Conservation (phyloP, 2,888 invertebrate genomes). For the Hybos culiciformis region DNA sequence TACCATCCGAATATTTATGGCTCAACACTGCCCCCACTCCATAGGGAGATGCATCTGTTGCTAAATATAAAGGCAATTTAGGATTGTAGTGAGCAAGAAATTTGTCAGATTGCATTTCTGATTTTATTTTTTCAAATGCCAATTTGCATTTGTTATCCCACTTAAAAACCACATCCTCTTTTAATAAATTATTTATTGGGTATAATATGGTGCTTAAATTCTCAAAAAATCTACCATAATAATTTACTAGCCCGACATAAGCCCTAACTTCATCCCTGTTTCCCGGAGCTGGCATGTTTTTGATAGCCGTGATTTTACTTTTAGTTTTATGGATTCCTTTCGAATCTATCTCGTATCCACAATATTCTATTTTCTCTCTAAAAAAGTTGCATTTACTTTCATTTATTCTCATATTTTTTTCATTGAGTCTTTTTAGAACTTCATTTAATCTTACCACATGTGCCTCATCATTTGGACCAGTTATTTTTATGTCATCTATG, state of each 20-base stretch:
- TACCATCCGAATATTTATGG: slow-evolving; percentile 23
- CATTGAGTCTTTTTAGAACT: slow-evolving; percentile 17
- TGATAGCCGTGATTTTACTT: slow-evolving; percentile 22
- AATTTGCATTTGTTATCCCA: slow-evolving; percentile 21
- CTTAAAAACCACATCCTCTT: slow-evolving; percentile 16
- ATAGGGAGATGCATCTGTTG: slow-evolving; percentile 14
- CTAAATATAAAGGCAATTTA: slow-evolving; percentile 17
- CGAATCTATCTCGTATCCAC: slow-evolving; percentile 20
- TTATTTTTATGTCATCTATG: slow-evolving; percentile 20
- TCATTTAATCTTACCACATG: slow-evolving; percentile 17
- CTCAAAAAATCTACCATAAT: no score
- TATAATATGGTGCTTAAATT: slow-evolving; percentile 19
- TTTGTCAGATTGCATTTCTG: slow-evolving; percentile 16
- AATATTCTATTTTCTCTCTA: slow-evolving; percentile 20
- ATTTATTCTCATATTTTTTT: slow-evolving; percentile 19
- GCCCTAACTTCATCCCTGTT: slow-evolving; percentile 19
- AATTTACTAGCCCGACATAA: slow-evolving; percentile 24
- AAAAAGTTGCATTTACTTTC: slow-evolving; percentile 20
- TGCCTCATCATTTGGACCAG: slow-evolving; percentile 15
- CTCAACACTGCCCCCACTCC: slow-evolving; percentile 25
- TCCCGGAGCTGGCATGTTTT: slow-evolving; percentile 16
- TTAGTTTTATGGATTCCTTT: slow-evolving; percentile 22
- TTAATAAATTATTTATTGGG: slow-evolving; percentile 20
- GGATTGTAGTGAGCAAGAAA: slow-evolving; percentile 20
- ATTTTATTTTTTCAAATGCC: slow-evolving; percentile 19